Percentiles rank a stretch among this genome's conserved stretches.
These are phyloP conservation scores for Pomacea canaliculata DNA, from an alignment of 2,888 invertebrate species.

Conservation along the genomic window DNA sequence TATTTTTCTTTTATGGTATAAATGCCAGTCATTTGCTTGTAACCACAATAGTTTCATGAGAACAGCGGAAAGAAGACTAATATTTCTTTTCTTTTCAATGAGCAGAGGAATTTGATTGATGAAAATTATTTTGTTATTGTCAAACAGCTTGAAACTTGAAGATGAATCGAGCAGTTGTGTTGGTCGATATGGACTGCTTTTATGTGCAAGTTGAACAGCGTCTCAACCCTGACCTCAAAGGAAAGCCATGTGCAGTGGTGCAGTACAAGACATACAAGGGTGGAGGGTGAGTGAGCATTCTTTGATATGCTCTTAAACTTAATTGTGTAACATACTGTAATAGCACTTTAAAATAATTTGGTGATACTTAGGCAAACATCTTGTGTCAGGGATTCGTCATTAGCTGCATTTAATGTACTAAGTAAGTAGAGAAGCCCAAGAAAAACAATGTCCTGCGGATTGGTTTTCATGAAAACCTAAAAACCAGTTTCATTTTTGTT, in stretches of 20 bases:
- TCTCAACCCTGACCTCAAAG: slow-evolving; percentile 83
- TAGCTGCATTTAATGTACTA: background rate
- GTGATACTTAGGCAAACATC: too few relatives aligned
- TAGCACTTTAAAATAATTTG: background rate
- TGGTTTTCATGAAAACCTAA: too few relatives aligned
- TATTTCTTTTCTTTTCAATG: too few relatives aligned
- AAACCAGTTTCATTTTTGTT: too few relatives aligned
- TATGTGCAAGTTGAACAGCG: slow-evolving; percentile 98
- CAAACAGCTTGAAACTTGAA: background rate
- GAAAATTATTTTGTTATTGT: too few relatives aligned
- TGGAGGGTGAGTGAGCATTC: slow-evolving; percentile 80
- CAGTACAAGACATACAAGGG: slow-evolving; percentile 95
- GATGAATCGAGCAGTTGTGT: slow-evolving; percentile 76
- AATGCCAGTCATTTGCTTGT: too few relatives aligned
- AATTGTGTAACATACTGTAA: background rate
- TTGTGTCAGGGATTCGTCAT: too few relatives aligned
- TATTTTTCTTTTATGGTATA: too few relatives aligned
- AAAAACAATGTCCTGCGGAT: too few relatives aligned
- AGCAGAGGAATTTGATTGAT: too few relatives aligned
- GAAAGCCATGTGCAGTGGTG: slow-evolving; percentile 94
- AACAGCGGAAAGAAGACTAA: too few relatives aligned
- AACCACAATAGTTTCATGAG: too few relatives aligned
- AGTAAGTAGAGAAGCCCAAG: background rate
- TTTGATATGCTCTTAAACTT: background rate
- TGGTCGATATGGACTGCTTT: slow-evolving; percentile 99